phyloP scores from a whole-genome alignment of 2,888 invertebrate genomes.

The Aporophyla lueneburgensis region DNA sequence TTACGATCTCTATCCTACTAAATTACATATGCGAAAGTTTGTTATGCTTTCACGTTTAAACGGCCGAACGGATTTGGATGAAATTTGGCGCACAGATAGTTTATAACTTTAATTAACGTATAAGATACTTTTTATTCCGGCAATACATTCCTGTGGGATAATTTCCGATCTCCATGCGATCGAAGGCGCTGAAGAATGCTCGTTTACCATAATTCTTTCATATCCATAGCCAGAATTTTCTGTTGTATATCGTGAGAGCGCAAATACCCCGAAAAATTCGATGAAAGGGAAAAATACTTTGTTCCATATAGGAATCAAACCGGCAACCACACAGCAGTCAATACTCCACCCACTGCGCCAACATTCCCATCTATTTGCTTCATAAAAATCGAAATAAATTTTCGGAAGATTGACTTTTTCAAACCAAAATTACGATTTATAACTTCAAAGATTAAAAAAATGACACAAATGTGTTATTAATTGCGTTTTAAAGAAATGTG shows the following conservation, averaged over 20 bases:
- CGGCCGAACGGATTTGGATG: no score
- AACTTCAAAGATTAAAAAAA: slow-evolving; percentile 53
- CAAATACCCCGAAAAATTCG: not conserved
- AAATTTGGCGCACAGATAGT: no score
- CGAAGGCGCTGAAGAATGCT: no score
- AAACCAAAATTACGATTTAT: slow-evolving; percentile 44
- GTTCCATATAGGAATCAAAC: not conserved
- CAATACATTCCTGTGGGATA: no score
- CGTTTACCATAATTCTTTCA: fast-evolving
- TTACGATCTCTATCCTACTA: not conserved
- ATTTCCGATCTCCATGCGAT: no score
- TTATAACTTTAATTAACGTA: no score
- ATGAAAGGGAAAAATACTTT: not conserved
- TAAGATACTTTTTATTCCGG: no score
- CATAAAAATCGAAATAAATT: slow-evolving; percentile 32
- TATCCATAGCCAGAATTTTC: not conserved
- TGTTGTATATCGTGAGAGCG: no score
- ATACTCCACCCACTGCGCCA: not conserved
- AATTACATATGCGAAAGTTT: no score
- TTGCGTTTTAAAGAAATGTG: slow-evolving; percentile 55
- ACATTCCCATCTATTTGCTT: not conserved
- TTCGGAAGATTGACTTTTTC: slow-evolving; percentile 42
- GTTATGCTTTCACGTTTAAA: no score
- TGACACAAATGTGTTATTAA: slow-evolving; percentile 64
- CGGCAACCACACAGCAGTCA: not conserved